A percentile compares a stretch with the other conserved stretches of the same genome.
Evolutionary conservation across 1,140 invertebrate species (phyloP).

Genomic region (Drosophila gunungcola): DNA sequence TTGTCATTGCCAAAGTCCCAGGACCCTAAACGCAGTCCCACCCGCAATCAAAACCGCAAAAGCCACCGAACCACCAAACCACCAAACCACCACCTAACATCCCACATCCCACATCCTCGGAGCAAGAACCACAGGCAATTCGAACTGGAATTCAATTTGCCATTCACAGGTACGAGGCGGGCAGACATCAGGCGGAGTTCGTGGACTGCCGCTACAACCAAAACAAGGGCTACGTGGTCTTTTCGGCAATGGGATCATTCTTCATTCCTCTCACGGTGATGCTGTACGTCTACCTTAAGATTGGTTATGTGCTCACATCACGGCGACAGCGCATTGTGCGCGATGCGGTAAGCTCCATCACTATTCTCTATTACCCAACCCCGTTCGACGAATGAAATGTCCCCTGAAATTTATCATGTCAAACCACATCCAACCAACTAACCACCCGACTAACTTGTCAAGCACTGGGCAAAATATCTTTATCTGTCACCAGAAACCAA

Average conservation of each 20-base stretch:
- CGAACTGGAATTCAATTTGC: constrained; percentile 46
- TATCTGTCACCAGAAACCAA: too few relatives aligned
- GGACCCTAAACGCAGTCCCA: constrained; percentile 7
- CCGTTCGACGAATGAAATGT: constrained; percentile 15
- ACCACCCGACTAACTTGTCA: constrained; percentile 21
- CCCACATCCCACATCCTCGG: not conserved
- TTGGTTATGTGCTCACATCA: constrained; percentile 93
- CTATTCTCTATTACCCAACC: too few relatives aligned
- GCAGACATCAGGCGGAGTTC: constrained; percentile 86
- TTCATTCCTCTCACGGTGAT: constrained; percentile 96
- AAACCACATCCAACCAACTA: constrained; percentile 37
- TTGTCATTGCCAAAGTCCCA: constrained; percentile 33
- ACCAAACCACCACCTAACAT: not conserved
- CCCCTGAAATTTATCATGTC: constrained; percentile 39
- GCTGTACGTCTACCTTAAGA: constrained; percentile 95
- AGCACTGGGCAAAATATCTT: constrained; percentile 10
- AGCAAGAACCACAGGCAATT: constrained; percentile 28
- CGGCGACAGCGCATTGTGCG: constrained; percentile 85
- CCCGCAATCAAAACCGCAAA: constrained; percentile 34
- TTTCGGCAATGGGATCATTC: constrained; percentile 94
- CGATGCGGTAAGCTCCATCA: constrained; percentile 71
- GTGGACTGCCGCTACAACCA: constrained; percentile 90
- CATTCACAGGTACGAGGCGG: constrained; percentile 88
- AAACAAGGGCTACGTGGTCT: constrained; percentile 94
- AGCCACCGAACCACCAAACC: not conserved